These are phyloP conservation scores for Monoplex corrugatus DNA, from an alignment of 2,888 invertebrate genomes.

Conservation along the genomic window DNA sequence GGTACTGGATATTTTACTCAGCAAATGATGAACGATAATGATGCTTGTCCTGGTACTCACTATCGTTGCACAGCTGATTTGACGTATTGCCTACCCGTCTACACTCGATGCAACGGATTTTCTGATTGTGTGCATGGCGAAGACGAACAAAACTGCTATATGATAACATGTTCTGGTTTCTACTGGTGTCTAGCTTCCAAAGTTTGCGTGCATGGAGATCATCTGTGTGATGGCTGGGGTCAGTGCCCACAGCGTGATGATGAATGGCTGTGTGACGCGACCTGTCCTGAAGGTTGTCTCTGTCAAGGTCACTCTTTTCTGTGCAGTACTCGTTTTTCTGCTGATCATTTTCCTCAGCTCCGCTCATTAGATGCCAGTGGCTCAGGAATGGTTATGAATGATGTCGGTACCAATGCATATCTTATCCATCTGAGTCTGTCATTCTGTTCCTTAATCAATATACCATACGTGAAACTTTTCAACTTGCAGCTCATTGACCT, in stretches of 20 bases:
- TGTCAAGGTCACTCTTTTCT: neutral
- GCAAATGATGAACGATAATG: neutral
- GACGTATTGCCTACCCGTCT: neutral
- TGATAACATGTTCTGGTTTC: neutral
- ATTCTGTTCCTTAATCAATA: neutral
- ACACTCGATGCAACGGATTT: slow-evolving; percentile 27
- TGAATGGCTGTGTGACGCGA: neutral
- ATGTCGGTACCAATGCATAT: neutral
- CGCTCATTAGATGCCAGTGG: neutral
- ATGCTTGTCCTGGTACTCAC: neutral
- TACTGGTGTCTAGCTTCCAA: neutral
- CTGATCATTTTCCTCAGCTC: neutral
- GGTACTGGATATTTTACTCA: neutral
- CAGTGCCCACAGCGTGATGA: slow-evolving; percentile 13
- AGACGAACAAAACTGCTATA: neutral
- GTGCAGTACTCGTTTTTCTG: neutral
- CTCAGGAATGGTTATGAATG: neutral
- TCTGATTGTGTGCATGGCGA: neutral
- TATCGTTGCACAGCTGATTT: neutral
- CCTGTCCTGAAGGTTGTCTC: neutral
- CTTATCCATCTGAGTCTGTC: neutral
- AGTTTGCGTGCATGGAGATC: neutral
- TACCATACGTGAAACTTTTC: neutral
- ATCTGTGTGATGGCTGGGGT: slow-evolving; percentile 20
- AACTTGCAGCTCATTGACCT: neutral